Conservation (phyloP, 2,797 vertebrate genomes). For the Anguilla pacifica region DNA sequence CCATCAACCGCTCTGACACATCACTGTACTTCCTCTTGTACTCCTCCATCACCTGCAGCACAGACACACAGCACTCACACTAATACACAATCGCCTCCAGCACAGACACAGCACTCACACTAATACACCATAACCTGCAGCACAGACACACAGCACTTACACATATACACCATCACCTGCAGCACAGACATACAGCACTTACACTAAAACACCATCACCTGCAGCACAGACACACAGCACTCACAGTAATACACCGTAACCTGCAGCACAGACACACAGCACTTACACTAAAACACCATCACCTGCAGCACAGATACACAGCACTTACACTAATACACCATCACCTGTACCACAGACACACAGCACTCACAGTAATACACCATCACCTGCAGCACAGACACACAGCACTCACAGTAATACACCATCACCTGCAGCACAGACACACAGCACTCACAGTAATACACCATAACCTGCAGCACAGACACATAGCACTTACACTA, state of each 20-base stretch:
- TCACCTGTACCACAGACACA: neutral
- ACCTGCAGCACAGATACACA: too few relatives aligned
- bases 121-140: neutral
- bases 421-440: neutral
- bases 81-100: neutral
- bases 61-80: neutral
- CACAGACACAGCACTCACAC: neutral
- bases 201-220: neutral
- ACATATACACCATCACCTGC: too few relatives aligned
- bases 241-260: neutral
- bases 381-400: neutral
- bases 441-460: neutral
- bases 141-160: too few relatives aligned
- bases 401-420: neutral
- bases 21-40: constrained; percentile 89
- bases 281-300: too few relatives aligned
- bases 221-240: neutral
- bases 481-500: neutral
- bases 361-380: neutral
- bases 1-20: constrained; percentile 86
- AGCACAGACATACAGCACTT: too few relatives aligned
- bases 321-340: too few relatives aligned
- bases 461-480: constrained; percentile 16
- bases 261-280: too few relatives aligned
- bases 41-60: constrained; percentile 83